Evolutionary conservation across 2,113 vertebrate genomes (phyloP).

Genomic region (Bubo blakistoni): DNA sequence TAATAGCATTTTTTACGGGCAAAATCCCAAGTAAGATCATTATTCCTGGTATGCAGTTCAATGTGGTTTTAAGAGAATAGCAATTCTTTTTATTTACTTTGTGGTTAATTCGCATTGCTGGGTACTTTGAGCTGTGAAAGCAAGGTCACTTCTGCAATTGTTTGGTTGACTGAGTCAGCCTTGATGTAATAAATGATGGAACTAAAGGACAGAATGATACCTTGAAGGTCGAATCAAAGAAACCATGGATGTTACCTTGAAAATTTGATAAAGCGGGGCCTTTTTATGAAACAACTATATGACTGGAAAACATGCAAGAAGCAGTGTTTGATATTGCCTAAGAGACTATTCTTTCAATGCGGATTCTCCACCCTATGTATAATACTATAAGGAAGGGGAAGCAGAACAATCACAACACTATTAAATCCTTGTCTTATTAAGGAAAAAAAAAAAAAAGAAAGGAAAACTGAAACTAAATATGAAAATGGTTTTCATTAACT

Average conservation of each 20-base stretch:
- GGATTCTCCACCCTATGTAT: background rate
- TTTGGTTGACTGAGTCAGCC: background rate
- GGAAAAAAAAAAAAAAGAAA: background rate
- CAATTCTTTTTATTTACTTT: background rate
- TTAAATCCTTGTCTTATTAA: background rate
- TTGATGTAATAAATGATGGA: background rate
- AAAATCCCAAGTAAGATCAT: background rate
- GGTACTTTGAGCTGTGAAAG: background rate
- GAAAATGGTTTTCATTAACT: background rate
- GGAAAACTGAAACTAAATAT: background rate
- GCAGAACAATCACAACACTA: background rate
- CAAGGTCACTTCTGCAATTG: background rate
- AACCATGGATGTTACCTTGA: background rate
- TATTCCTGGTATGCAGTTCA: background rate
- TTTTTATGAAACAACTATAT: background rate
- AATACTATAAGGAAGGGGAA: background rate
- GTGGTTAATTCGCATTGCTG: background rate
- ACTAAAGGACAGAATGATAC: background rate
- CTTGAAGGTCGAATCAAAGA: background rate
- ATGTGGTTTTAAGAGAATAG: background rate
- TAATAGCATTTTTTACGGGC: background rate
- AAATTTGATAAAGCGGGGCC: background rate
- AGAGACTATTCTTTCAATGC: background rate
- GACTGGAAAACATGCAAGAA: background rate
- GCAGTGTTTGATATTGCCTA: background rate